Evolutionary conservation across 2,888 invertebrate genomes (phyloP).

Genomic region (Margaritifera margaritifera): DNA sequence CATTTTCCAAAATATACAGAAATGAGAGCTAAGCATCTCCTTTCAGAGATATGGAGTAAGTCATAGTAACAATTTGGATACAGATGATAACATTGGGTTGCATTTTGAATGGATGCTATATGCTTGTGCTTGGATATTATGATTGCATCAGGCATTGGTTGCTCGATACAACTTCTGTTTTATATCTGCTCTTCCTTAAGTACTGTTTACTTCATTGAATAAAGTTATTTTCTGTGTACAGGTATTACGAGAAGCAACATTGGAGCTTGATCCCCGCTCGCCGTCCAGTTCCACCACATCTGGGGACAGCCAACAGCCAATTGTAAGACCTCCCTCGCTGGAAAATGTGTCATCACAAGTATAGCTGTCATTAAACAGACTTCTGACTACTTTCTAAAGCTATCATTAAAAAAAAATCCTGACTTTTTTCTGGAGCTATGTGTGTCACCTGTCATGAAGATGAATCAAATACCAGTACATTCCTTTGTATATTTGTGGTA

Average conservation of each 20-base stretch:
- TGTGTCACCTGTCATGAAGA: not conserved
- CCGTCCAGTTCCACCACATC: slow-evolving; percentile 35
- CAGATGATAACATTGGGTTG: no score
- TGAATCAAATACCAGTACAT: not conserved
- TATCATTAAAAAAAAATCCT: no score
- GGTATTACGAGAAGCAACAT: slow-evolving; percentile 57
- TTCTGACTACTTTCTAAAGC: no score
- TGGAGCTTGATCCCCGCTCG: slow-evolving; percentile 37
- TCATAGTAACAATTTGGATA: no score
- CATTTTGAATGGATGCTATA: no score
- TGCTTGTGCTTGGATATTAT: not conserved
- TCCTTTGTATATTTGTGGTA: not conserved
- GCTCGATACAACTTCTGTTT: not conserved
- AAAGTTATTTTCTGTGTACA: slow-evolving; percentile 18
- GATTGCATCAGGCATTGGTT: not conserved
- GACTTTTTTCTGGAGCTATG: not conserved
- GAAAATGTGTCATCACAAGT: slow-evolving; percentile 48
- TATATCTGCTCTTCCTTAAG: not conserved
- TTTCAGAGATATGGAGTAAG: no score
- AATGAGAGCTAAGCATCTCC: no score
- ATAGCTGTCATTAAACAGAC: slow-evolving; percentile 10
- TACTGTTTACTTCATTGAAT: no score
- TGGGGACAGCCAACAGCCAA: slow-evolving; percentile 39
- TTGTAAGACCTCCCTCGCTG: slow-evolving; percentile 23
- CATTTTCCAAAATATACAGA: no score